phyloP scores from a whole-genome alignment of 2,888 invertebrate species.

The Scrobipalpa atriplicella region DNA sequence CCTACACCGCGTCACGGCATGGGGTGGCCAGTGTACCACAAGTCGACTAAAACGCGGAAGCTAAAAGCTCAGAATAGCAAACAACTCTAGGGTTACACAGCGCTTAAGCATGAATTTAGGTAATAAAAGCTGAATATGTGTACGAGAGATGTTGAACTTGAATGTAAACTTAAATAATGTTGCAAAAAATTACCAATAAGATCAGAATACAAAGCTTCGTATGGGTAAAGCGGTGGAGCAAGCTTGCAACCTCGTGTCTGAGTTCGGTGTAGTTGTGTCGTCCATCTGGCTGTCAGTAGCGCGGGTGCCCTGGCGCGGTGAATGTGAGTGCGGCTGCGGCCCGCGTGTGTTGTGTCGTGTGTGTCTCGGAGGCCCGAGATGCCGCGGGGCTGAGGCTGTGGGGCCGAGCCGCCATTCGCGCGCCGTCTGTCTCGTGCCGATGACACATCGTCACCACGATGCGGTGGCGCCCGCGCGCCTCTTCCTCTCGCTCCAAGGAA shows the following conservation, averaged over 20 bases:
- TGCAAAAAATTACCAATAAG: background rate
- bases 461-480: constrained; percentile 78
- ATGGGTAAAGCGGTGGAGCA: background rate
- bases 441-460: constrained; percentile 60
- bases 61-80: background rate
- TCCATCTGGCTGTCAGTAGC: constrained; percentile 21
- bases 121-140: background rate
- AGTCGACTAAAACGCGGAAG: background rate
- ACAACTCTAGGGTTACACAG: background rate
- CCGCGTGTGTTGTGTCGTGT: constrained; percentile 49
- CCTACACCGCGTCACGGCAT: constrained; percentile 36
- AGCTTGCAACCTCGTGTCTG: constrained; percentile 46
- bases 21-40: constrained; percentile 43
- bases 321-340: constrained; percentile 36
- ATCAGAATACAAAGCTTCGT: background rate
- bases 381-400: background rate
- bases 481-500: constrained; percentile 85
- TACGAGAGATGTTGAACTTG: background rate
- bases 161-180: no score
- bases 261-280: constrained; percentile 35
- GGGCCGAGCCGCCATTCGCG: background rate
- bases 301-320: constrained; percentile 29
- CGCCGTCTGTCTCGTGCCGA: constrained; percentile 45
- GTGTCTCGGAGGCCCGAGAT: constrained; percentile 47
- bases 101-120: background rate